Evolutionary conservation across 2,797 vertebrate genomes (phyloP), one percentile per base, ranked within the genome.

Genomic region (Melanotaenia maccullochi): DNA sequence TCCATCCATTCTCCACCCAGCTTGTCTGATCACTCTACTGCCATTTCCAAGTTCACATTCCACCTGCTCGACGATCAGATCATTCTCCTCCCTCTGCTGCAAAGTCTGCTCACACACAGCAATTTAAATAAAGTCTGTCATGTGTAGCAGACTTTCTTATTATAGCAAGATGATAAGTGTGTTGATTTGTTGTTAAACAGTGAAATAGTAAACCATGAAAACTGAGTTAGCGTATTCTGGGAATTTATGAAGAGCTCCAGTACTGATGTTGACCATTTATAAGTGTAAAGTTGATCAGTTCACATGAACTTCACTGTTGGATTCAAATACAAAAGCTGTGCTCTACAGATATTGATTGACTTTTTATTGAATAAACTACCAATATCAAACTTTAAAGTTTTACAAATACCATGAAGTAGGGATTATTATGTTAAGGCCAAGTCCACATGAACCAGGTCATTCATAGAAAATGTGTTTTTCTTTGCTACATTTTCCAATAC

Each of bases 1-100:
- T 68, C 57, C 57, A 52, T 44, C 20, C 36, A 33, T 20, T 28
- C 32, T 68, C 66, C 13, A 28, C 33, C 25, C 22, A 44, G 44
- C 25, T 30, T 25, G 66, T 68, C 56, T 60, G 58, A 8, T 60
- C 44, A 28, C 67, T 40, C 44, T 22, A 25, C 42, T 22, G 14
- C 33, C 33, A 38, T 51, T 52, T 49, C 32, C 42, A 28, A 36
- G 42, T 54, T 16, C 5, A 22, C 44, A 18, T 25, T 25, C 51
- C 63, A 60, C 36, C 36, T 60, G 28, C 28, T 30, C 28, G 28
- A 30, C 28, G 28, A 30, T 36, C 8, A 35, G 9, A 9, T 25
- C 63, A 38, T 22, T 22, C 24, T 38, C 16, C 33, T 22, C 44
- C 28, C 18, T 30, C 36, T 32, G 25, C 3, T 49, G 44, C 7